phyloP scores from a whole-genome alignment of 2,113 vertebrate species.

The Ochotona princeps region DNA sequence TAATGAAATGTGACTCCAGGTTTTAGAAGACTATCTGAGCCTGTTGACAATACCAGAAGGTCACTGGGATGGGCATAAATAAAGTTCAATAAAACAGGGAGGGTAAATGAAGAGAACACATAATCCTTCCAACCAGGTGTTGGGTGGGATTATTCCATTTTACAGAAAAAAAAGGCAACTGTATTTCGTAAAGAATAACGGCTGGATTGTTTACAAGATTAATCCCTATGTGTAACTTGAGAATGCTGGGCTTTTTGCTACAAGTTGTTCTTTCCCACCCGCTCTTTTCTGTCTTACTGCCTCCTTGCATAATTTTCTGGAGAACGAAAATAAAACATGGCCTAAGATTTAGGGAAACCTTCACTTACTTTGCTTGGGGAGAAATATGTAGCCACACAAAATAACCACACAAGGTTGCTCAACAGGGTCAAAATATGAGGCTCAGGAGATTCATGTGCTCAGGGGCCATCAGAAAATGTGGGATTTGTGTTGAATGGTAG shows the following conservation, averaged over 20 bases:
- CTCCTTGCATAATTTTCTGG: background rate
- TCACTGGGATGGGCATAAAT: background rate
- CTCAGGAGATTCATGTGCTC: background rate
- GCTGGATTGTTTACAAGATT: background rate
- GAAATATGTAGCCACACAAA: background rate
- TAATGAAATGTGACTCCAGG: background rate
- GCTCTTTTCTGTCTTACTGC: background rate
- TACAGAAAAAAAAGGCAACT: background rate
- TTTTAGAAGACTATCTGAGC: background rate
- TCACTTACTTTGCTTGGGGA: background rate
- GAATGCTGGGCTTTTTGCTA: background rate
- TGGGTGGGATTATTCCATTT: background rate
- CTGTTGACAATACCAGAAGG: background rate
- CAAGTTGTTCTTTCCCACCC: accelerated
- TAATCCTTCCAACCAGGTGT: background rate
- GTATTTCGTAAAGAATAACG: background rate
- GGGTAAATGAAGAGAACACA: background rate
- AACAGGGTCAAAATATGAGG: background rate
- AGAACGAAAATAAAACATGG: slow-evolving; percentile 1
- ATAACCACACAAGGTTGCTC: background rate
- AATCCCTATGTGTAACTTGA: background rate
- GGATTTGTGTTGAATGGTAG: background rate
- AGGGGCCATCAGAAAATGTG: background rate
- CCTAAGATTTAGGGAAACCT: background rate
- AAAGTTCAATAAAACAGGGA: background rate